Evolutionary conservation across 2,113 vertebrate genomes (phyloP).

Genomic region (Trinectes maculatus): DNA sequence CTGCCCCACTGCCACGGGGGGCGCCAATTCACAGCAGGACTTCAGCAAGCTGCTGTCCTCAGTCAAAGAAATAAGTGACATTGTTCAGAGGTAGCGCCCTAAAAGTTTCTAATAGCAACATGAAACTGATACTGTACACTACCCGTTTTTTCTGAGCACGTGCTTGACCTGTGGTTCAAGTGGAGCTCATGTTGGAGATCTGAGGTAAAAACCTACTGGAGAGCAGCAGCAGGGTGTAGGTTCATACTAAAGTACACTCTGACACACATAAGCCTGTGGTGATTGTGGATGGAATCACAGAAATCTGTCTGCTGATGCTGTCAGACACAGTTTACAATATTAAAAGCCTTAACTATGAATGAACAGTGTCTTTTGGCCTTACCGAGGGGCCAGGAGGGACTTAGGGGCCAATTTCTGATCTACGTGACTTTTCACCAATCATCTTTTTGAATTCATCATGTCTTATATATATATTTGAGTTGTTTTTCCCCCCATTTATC

Average conservation of each 20-base stretch:
- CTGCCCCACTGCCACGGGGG: slow-evolving; percentile 88
- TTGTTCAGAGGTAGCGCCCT: slow-evolving; percentile 95
- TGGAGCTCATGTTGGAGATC: slow-evolving; percentile 13
- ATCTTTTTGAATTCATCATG: slow-evolving; percentile 59
- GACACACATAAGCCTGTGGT: slow-evolving; percentile 65
- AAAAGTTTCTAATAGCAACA: neutral
- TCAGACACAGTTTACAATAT: slow-evolving; percentile 36
- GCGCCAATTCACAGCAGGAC: slow-evolving; percentile 90
- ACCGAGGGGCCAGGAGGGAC: neutral
- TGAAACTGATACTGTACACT: slow-evolving; percentile 35
- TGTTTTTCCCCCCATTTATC: slow-evolving; percentile 19
- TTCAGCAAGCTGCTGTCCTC: slow-evolving; percentile 96
- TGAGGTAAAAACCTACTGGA: slow-evolving; percentile 13
- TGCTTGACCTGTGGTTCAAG: slow-evolving; percentile 17
- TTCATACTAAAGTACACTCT: slow-evolving; percentile 30
- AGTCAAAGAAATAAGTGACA: slow-evolving; percentile 97
- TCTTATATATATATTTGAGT: slow-evolving; percentile 42
- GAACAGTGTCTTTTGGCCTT: slow-evolving; percentile 51
- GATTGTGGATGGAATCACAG: slow-evolving; percentile 51
- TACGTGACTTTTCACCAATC: slow-evolving; percentile 64
- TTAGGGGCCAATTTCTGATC: slow-evolving; percentile 52
- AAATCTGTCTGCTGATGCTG: slow-evolving; percentile 16
- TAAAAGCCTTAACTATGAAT: slow-evolving; percentile 67
- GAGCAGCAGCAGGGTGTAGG: slow-evolving; percentile 21
- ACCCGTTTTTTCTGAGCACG: slow-evolving; percentile 16